Base-by-base conservation (phyloP, 2,797 vertebrate species). In the Leuciscus waleckii region DNA sequence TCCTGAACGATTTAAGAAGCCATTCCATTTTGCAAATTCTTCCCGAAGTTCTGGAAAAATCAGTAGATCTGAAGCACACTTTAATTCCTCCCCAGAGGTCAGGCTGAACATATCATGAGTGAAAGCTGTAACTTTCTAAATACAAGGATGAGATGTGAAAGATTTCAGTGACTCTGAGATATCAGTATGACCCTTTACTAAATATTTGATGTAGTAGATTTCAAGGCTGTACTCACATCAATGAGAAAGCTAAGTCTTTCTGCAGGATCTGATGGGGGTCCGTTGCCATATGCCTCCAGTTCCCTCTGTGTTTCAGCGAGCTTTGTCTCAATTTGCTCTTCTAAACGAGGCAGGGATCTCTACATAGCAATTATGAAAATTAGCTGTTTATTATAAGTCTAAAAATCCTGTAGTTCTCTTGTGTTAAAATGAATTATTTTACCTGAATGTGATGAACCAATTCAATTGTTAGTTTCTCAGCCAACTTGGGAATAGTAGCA, bases 381-480 rank as follows among this genome's bases (percentile, higher is more conserved):
- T 0, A 75, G 69, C 3, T 29, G 1, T 49, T 21, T 58, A 58
- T 73, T 17, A 19, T 54, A 21, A 49, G 41, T 46, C 8, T n/a
- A 23, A 26, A 17, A 74, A 10, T 11, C 11, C 0, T 21, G 49
- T 26, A 5, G 9, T 13, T 56, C 3, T 54, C 19, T 58, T 41
- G 3, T 39, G 4, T 9, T n/a, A 6, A 7, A 70, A 43, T 46
- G 37, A 16, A 41, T 23, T 8, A 11, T 1, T 54, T 94, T 85
- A 98, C 97, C 90, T 91, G 89, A 76, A 98, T 98, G 87, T 97
- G 97, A 49, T 86, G 69, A 87, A 98, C 97, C 79, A 99, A 95
- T 86, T 98, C 96, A 0, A 92, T 84, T 9, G 96, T 97, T 79
- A 98, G 95, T 77, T 95, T 97, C 68, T 96, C 94, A 21, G 97